Evolutionary conservation across 2,113 vertebrate species (phyloP).

Genomic region (Oryzias celebensis): DNA sequence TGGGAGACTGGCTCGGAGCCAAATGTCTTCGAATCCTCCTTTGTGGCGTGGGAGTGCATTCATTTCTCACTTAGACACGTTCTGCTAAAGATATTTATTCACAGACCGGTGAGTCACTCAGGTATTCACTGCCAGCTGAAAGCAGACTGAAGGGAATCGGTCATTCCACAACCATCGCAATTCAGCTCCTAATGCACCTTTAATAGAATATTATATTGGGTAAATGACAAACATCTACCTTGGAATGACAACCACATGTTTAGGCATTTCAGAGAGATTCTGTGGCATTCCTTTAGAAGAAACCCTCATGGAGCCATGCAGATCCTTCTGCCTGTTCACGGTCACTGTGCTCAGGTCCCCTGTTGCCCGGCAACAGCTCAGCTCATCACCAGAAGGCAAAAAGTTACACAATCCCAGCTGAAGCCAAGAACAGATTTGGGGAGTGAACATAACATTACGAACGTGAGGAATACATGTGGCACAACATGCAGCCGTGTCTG

Average conservation of each 20-base stretch:
- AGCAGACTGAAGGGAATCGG: constrained; percentile 18
- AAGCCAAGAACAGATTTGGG: constrained; percentile 43
- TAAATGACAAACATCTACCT: constrained; percentile 10
- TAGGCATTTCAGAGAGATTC: constrained; percentile 16
- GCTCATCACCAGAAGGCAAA: constrained; percentile 62
- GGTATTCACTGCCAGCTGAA: constrained; percentile 29
- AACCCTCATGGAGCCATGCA: constrained; percentile 22
- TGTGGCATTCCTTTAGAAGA: constrained; percentile 26
- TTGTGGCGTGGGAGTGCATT: constrained; percentile 20
- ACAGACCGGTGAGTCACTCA: constrained; percentile 27
- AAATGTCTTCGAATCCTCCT: constrained; percentile 26
- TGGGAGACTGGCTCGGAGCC: constrained; percentile 28
- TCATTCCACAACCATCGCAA: constrained; percentile 20
- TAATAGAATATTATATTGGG: constrained; percentile 14
- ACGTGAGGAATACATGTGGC: not conserved
- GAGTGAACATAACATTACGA: constrained; percentile 5
- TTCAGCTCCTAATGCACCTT: constrained; percentile 1
- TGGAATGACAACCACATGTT: constrained; percentile 8
- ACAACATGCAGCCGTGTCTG: not conserved
- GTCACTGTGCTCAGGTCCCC: constrained; percentile 66
- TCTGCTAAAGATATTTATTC: constrained; percentile 13
- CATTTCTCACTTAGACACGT: constrained; percentile 29
- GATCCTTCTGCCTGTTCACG: constrained; percentile 43
- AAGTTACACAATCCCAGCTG: constrained; percentile 60
- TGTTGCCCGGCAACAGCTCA: constrained; percentile 77